Conservation (phyloP, 92 coral and sea anemone genomes). For the Micromussa lordhowensis region DNA sequence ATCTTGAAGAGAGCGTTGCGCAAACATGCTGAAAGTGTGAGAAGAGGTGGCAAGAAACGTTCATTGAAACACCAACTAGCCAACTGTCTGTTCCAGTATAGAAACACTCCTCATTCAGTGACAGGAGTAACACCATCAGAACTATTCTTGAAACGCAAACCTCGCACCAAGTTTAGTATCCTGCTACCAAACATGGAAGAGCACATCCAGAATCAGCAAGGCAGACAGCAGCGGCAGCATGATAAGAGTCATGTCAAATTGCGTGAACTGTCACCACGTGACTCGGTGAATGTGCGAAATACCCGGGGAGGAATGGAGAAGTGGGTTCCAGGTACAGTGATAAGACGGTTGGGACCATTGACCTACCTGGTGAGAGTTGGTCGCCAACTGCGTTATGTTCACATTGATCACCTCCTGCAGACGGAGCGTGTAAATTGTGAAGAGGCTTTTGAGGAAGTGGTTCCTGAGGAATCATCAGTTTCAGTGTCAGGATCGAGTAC, state of each 20-base stretch:
- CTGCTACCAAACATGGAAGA: slow-evolving; percentile 50
- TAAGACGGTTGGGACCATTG: slow-evolving; percentile 49
- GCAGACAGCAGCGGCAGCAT: slow-evolving; percentile 43
- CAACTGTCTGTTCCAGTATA: slow-evolving; percentile 57
- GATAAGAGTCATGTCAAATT: slow-evolving; percentile 13
- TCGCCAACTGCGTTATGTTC: slow-evolving; percentile 58
- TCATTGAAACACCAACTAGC: slow-evolving; percentile 62
- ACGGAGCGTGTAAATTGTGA: neutral
- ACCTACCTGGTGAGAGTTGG: slow-evolving; percentile 51
- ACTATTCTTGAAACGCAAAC: slow-evolving; percentile 60
- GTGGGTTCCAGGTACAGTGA: slow-evolving; percentile 55
- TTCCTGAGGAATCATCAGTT: too few species aligned
- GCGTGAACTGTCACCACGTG: slow-evolving; percentile 44
- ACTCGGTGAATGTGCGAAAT: slow-evolving; percentile 56
- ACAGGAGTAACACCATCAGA: slow-evolving; percentile 51
- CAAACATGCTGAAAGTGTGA: slow-evolving; percentile 45
- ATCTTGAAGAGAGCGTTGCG: slow-evolving; percentile 54
- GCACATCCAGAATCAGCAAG: slow-evolving; percentile 49
- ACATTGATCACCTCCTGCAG: slow-evolving; percentile 60
- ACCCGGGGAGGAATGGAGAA: slow-evolving; percentile 52
- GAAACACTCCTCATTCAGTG: slow-evolving; percentile 59
- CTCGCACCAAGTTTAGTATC: slow-evolving; percentile 40
- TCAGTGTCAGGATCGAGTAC: neutral
- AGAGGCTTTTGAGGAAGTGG: too few species aligned
- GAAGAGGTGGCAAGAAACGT: slow-evolving; percentile 42